A percentile compares a stretch with the other conserved stretches of the same genome.
Evolutionary conservation across 1,140 invertebrate species (phyloP).

Genomic region (Batillaria attramentaria): DNA sequence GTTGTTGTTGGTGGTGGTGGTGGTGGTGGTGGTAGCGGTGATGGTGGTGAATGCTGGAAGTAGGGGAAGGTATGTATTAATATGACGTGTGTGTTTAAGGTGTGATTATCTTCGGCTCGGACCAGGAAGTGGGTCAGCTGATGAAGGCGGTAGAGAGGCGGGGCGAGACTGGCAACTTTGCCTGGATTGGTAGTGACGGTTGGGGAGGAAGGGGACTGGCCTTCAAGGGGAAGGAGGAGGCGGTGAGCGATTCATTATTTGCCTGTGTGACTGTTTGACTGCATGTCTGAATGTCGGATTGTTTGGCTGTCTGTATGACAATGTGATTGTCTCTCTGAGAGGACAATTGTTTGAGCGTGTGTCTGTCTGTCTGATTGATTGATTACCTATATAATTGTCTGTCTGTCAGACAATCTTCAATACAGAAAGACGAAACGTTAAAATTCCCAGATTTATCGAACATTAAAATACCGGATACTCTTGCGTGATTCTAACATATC

Average conservation of each 20-base stretch:
- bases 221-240: constrained; percentile 88
- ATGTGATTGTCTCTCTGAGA: too few species aligned
- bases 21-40: neutral
- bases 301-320: constrained; percentile 8
- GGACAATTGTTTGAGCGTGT: too few species aligned
- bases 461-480: too few species aligned
- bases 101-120: constrained; percentile 95
- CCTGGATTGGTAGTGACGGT: constrained; percentile 96
- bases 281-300: neutral
- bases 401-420: too few species aligned
- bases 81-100: constrained; percentile 74
- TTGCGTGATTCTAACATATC: too few species aligned
- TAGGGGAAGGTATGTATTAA: neutral
- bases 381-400: too few species aligned
- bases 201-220: constrained; percentile 78
- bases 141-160: constrained; percentile 90
- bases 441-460: too few species aligned
- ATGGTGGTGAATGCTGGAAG: neutral
- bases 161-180: constrained; percentile 91
- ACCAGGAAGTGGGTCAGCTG: constrained; percentile 94
- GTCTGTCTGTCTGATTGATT: too few species aligned
- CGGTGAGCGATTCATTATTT: constrained; percentile 71
- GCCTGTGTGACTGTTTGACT: neutral
- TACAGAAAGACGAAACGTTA: too few species aligned
- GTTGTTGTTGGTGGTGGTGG: too few species aligned